Evolutionary conservation across 2,113 vertebrate species (phyloP).

Genomic region (Bambusicola thoracicus): DNA sequence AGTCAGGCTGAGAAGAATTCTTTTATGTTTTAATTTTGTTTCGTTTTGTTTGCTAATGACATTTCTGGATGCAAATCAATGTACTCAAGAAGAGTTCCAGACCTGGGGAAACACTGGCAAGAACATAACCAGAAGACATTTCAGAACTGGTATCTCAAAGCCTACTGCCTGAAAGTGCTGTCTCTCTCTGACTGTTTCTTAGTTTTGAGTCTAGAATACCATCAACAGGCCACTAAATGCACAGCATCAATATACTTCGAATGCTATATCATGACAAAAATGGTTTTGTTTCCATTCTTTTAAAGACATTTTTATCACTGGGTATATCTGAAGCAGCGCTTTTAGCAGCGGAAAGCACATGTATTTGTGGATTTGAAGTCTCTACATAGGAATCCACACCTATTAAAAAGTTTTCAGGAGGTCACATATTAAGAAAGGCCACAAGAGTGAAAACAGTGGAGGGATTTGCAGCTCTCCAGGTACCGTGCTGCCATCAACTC

Average conservation of each 20-base stretch:
- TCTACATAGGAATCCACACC: neutral
- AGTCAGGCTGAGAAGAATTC: neutral
- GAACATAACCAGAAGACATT: neutral
- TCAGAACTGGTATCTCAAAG: neutral
- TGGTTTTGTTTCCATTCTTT: neutral
- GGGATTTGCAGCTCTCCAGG: neutral
- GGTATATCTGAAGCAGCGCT: neutral
- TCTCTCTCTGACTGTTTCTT: neutral
- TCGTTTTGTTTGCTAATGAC: neutral
- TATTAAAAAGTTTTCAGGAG: neutral
- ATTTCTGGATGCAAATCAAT: constrained; percentile 21
- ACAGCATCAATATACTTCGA: neutral
- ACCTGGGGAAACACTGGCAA: neutral
- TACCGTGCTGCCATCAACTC: neutral
- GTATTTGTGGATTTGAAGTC: neutral
- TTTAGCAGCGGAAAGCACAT: neutral
- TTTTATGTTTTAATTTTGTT: neutral
- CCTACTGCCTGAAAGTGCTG: neutral
- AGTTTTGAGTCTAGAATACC: neutral
- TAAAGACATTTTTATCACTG: neutral
- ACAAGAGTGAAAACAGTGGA: neutral
- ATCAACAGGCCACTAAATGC: neutral
- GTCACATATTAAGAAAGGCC: neutral
- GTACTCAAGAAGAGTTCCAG: neutral
- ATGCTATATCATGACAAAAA: neutral